A percentile compares a stretch with the other conserved stretches of the same genome.
These are phyloP conservation scores for Paguma larvata DNA, from an alignment of 2,797 vertebrate genomes.

Conservation along the genomic window DNA sequence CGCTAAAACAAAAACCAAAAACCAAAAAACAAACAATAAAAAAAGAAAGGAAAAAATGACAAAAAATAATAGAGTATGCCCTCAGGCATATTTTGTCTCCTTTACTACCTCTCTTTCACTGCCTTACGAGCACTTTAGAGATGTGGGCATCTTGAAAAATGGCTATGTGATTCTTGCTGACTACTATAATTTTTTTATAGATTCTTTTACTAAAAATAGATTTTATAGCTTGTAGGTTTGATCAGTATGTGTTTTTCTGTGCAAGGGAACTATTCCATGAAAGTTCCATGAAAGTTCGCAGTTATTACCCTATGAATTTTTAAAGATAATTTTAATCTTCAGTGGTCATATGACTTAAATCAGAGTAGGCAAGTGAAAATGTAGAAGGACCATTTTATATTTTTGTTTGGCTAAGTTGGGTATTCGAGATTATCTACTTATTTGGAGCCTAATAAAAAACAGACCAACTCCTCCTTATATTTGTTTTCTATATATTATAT, in stretches of 20 bases:
- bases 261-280: background rate
- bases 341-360: conserved; percentile 6
- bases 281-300: background rate
- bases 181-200: background rate
- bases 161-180: background rate
- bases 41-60: background rate
- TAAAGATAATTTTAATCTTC: conserved; percentile 46
- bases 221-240: background rate
- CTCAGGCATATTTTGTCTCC: background rate
- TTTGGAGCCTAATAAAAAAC: background rate
- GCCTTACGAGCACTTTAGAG: background rate
- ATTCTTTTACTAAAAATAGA: conserved; percentile 18
- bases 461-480: background rate
- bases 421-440: background rate
- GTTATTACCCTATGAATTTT: conserved; percentile 22
- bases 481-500: background rate
- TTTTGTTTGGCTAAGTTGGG: background rate
- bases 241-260: background rate
- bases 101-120: background rate
- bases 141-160: conserved; percentile 18
- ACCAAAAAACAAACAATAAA: background rate
- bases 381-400: background rate
- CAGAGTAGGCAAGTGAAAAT: conserved; percentile 27
- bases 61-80: background rate
- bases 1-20: background rate